phyloP scores from a whole-genome alignment of 2,888 invertebrate genomes.

The Lasioglossum malachurum region DNA sequence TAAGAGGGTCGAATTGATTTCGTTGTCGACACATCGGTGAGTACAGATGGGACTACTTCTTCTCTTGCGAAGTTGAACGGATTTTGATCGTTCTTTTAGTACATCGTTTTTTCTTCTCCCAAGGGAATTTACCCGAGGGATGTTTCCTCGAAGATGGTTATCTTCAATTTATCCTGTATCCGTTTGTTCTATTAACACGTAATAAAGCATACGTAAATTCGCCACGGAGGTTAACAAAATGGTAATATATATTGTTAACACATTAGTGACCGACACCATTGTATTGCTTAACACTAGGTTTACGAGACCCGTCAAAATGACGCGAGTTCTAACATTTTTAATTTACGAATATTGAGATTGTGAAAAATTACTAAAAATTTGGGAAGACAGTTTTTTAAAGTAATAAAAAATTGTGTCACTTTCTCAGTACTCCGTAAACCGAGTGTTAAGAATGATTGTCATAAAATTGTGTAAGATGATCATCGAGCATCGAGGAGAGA shows the following conservation, averaged over 20 bases:
- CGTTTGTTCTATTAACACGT: neutral
- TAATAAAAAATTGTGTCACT: too few relatives aligned
- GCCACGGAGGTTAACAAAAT: neutral
- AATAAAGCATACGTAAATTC: neutral
- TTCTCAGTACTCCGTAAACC: too few relatives aligned
- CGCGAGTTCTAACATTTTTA: too few relatives aligned
- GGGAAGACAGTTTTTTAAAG: too few relatives aligned
- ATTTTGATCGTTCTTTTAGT: neutral
- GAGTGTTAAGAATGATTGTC: too few relatives aligned
- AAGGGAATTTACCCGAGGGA: neutral
- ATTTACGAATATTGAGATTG: too few relatives aligned
- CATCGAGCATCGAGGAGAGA: too few relatives aligned
- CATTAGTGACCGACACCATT: too few relatives aligned
- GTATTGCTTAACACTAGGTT: too few relatives aligned
- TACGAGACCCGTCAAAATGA: too few relatives aligned
- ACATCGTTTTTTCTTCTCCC: neutral
- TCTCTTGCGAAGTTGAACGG: slow-evolving; percentile 8
- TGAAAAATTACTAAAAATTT: too few relatives aligned
- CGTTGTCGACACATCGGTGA: slow-evolving; percentile 14
- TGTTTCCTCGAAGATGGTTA: neutral
- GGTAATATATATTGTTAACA: neutral
- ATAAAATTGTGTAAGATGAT: too few relatives aligned
- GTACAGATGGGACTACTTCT: neutral
- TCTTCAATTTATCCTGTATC: neutral
- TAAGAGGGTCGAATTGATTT: slow-evolving; percentile 44